Evolutionary conservation across 2,797 vertebrate species (phyloP).

Genomic region (Chloroceryle amazona): DNA sequence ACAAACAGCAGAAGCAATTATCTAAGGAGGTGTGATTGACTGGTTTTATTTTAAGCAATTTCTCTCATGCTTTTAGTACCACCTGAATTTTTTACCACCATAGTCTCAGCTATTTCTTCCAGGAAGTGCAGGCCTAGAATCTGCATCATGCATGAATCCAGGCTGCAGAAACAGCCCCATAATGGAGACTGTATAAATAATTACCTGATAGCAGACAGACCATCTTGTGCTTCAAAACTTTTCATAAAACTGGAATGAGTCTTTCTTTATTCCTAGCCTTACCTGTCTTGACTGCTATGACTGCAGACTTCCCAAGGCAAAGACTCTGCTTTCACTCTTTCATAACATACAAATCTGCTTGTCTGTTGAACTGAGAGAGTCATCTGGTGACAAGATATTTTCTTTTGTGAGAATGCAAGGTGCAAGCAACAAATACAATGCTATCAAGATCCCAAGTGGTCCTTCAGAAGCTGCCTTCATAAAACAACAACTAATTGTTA

Average conservation of each 20-base stretch:
- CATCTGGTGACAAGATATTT: neutral
- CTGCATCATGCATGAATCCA: neutral
- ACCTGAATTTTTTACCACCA: neutral
- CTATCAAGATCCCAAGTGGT: neutral
- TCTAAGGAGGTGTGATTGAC: neutral
- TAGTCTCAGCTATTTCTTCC: neutral
- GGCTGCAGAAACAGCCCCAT: neutral
- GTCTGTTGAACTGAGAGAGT: neutral
- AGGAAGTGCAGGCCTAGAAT: neutral
- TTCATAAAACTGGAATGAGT: neutral
- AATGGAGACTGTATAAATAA: neutral
- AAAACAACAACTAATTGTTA: neutral
- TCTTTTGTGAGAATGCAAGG: neutral
- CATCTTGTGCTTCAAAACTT: neutral
- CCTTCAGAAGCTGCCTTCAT: neutral
- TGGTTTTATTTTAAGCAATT: neutral
- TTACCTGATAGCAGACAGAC: neutral
- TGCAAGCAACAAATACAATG: neutral
- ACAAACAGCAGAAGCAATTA: neutral
- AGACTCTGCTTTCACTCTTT: neutral
- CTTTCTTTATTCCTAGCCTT: neutral
- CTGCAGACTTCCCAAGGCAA: neutral
- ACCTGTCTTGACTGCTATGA: neutral
- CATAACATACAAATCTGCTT: neutral
- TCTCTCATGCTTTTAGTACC: neutral